A percentile compares a stretch with the other conserved stretches of the same genome.
These are phyloP conservation scores for Leucozona laternaria DNA, from an alignment of 2,888 invertebrate genomes.

Conservation along the genomic window DNA sequence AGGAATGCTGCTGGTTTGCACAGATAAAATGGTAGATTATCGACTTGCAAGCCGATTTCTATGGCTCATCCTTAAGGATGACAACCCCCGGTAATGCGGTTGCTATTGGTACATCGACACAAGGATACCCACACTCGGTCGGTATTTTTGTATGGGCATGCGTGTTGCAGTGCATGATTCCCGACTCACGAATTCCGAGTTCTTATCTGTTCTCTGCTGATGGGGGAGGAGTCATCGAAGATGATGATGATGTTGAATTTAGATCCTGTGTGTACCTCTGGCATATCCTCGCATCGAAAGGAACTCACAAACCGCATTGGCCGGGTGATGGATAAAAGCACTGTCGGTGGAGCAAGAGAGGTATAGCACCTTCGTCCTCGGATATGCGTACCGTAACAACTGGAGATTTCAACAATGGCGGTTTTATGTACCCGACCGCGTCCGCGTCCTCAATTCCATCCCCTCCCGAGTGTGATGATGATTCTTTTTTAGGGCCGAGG, in stretches of 20 bases:
- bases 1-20: slow-evolving; percentile 48
- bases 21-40: slow-evolving; percentile 73
- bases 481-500: background rate
- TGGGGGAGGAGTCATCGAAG: slow-evolving; percentile 78
- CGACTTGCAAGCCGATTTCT: slow-evolving; percentile 69
- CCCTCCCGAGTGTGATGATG: slow-evolving; percentile 42
- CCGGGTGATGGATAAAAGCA: slow-evolving; percentile 33
- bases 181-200: slow-evolving; percentile 60
- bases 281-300: slow-evolving; percentile 55
- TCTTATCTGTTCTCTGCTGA: slow-evolving; percentile 74
- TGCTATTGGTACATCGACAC: slow-evolving; percentile 69
- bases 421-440: slow-evolving; percentile 78
- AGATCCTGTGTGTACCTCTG: slow-evolving; percentile 59
- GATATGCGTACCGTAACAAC: slow-evolving; percentile 77
- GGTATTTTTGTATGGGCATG: slow-evolving; percentile 47
- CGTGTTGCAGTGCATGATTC: slow-evolving; percentile 57
- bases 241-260: slow-evolving; percentile 71
- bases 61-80: slow-evolving; percentile 74
- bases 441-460: slow-evolving; percentile 75
- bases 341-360: slow-evolving; percentile 57
- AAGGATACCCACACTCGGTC: slow-evolving; percentile 50
- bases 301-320: slow-evolving; percentile 65
- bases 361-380: slow-evolving; percentile 71
- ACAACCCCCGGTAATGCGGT: slow-evolving; percentile 74
- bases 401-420: slow-evolving; percentile 82